These are phyloP conservation scores for Telenomus remus DNA, from an alignment of 1,140 invertebrate species.

Conservation along the genomic window DNA sequence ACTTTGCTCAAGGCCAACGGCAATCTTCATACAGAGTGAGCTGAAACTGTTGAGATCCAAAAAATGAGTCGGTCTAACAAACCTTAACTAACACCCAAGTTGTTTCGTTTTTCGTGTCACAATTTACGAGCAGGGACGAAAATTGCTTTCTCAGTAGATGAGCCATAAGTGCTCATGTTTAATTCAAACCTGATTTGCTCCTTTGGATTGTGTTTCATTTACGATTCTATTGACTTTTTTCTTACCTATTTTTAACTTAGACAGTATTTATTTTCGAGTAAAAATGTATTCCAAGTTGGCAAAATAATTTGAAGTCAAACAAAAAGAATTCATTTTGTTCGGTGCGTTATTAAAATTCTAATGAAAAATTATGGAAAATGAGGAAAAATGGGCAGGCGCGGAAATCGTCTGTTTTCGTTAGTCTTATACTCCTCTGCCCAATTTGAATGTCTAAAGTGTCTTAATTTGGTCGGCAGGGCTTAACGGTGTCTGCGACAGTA, in stretches of 20 bases:
- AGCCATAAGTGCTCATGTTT: neutral
- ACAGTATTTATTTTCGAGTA: too few species aligned
- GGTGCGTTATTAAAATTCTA: too few species aligned
- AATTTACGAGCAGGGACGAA: conserved; percentile 7
- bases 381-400: neutral
- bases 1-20: conserved; percentile 5
- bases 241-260: too few species aligned
- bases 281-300: too few species aligned
- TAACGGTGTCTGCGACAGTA: conserved; percentile 26
- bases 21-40: conserved; percentile 22
- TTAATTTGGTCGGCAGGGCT: conserved; percentile 20
- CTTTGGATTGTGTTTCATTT: neutral
- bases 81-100: conserved; percentile 19
- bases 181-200: neutral
- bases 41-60: conserved; percentile 1
- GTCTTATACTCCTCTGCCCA: neutral
- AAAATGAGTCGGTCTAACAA: conserved; percentile 41
- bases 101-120: conserved; percentile 17
- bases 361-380: neutral
- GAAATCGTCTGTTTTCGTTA: neutral
- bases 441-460: conserved; percentile 12
- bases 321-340: too few species aligned
- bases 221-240: neutral
- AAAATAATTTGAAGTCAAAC: too few species aligned
- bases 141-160: neutral